Base-by-base conservation (phyloP, 2,113 vertebrate species). In the Pteruthius melanotis region DNA sequence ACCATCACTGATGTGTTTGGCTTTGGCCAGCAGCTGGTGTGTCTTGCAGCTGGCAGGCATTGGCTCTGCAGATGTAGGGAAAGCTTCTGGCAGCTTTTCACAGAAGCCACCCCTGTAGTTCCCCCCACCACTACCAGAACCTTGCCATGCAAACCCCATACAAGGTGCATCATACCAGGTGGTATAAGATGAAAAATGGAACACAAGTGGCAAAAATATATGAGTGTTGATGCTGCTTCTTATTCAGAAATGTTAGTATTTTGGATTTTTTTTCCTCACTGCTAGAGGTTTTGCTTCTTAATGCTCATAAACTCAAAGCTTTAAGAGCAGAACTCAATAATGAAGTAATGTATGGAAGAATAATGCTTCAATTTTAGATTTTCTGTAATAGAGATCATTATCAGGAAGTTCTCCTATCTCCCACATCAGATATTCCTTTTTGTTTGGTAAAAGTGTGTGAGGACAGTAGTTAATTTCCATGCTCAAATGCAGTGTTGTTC, bases 1-100 rank as follows among this genome's bases (percentile, higher is more conserved):
- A 11, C 13, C 3, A 13, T 39, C 15, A 5, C 64, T 31, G n/a
- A 15, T 64, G 24, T 28, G 50, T 17, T 63, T 0, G 1, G 40
- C 15, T 4, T 70, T 82, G 33, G 21, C 61, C 53, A 68, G 45
- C 30, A 50, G 19, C 18, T 20, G 15, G 7, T 79, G 27, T 28
- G 15, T 31, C 8, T 27, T 66, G 40, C 33, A 84, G 31, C 35
- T 9, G 24, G 45, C 27, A 49, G 79, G 11, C 23, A 16, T 31
- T 56, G 66, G 16, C 24, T 84, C 17, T 61, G 22, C 2, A 3
- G 31, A 50, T 27, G 15, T 0, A 45, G 31, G 7, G 10, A 45
- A 72, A 79, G 27, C 40, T 83, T 54, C 84, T 83, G 66, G 35
- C 28, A 56, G 16, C 23, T 83, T 39, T 31, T 68, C 35, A 88